Conservation (phyloP, 2,113 vertebrate genomes). For the Scolopax mira region DNA sequence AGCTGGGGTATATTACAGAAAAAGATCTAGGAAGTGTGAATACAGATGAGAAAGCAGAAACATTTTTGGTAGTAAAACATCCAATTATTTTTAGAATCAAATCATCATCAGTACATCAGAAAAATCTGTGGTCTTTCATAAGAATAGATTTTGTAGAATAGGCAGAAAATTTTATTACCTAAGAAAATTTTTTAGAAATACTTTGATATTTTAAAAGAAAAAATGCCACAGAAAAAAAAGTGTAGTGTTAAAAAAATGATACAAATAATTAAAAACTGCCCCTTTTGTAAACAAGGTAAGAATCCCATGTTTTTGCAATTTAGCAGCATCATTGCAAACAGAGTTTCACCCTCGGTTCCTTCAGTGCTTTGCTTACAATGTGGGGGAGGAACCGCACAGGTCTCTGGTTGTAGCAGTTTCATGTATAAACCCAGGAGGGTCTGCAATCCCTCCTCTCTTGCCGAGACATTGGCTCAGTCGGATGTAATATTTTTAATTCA, state of each 20-base stretch:
- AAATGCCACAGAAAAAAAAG: neutral
- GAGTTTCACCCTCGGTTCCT: neutral
- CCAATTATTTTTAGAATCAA: neutral
- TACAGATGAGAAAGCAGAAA: neutral
- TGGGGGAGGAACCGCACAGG: neutral
- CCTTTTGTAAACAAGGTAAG: neutral
- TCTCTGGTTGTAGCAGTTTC: neutral
- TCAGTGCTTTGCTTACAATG: neutral
- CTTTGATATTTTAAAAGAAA: neutral
- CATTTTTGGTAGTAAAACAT: neutral
- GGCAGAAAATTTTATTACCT: neutral
- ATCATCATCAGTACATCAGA: neutral
- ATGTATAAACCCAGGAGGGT: neutral
- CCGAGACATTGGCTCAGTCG: neutral
- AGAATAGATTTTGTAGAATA: neutral
- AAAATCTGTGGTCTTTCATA: neutral
- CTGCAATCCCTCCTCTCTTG: slow-evolving; percentile 4
- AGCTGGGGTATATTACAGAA: neutral
- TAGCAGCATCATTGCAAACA: neutral
- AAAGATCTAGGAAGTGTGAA: neutral
- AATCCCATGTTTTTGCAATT: neutral
- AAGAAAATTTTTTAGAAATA: neutral
- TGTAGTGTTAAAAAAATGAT: neutral
- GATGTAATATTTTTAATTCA: neutral
- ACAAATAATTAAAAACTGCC: neutral